Base-by-base conservation (phyloP, 2,888 invertebrate species). In the Ectropis crepuscularia region DNA sequence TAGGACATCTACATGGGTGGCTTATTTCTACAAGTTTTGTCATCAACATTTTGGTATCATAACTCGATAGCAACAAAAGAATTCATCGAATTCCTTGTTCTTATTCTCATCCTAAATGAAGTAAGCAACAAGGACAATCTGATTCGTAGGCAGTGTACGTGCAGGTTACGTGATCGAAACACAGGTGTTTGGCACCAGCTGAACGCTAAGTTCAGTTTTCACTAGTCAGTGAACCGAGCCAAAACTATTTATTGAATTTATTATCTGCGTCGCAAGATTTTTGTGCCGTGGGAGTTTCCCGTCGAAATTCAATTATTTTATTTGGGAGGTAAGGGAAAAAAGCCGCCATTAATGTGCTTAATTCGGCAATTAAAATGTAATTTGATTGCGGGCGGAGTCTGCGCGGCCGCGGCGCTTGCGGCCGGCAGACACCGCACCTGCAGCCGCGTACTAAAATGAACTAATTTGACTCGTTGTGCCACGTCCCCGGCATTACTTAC, bases 401-500 rank as follows among this genome's bases (percentile, higher is more conserved):
- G 69, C 59, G 65, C 63, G 63, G n/a, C 61, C 51, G 51, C 49
- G n/a, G 53, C 36, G 38, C 70, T 63, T 69, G 67, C 61, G 65
- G 69, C 41, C 41, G 38, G 48, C 57, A 60, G 59, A 47, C 72
- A 70, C 74, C 76, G 76, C 82, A 85, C 85, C 86, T 86, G 86
- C 80, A 79, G 75, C 65, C 74, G 71, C 74, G 74, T 74, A 76
- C 79, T 78, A 78, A 80, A 87, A 87, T 89, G 84, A 87, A 87
- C 87, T 88, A 88, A 89, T 89, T 86, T 82, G 74, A 82, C 76
- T 81, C 83, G 81, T 80, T 81, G 85, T 74, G 85, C 83, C 89
- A 89, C 88, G 88, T 88, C 81, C 74, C 79, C 76, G 79, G 83
- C 86, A 86, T 89, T 89, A 89, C 86, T 89, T 89, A 87, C 88